These are phyloP conservation scores for Nesogale talazaci DNA, from an alignment of 2,113 vertebrate species.

Conservation along the genomic window DNA sequence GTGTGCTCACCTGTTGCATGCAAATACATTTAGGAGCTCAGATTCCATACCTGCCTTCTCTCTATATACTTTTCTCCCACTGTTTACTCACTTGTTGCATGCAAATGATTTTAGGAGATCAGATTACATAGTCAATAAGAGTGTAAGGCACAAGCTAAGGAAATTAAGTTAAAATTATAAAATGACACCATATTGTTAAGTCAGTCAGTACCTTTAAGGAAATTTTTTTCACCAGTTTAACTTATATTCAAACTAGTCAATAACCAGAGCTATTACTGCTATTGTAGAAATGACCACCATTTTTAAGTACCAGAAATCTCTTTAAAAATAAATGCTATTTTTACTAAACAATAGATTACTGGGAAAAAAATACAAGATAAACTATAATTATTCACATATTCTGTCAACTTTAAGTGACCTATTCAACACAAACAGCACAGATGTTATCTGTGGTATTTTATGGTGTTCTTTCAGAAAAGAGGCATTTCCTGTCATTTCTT, in stretches of 20 bases:
- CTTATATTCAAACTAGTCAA: background rate
- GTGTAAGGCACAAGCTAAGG: background rate
- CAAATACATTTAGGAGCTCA: background rate
- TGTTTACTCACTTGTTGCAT: background rate
- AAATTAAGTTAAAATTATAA: background rate
- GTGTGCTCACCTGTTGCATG: background rate
- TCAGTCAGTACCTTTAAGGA: background rate
- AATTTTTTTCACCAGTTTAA: background rate
- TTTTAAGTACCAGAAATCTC: background rate
- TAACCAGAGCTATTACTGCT: conserved; percentile 10
- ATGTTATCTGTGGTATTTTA: conserved; percentile 40
- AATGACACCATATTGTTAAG: background rate
- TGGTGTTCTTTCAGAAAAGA: conserved; percentile 60
- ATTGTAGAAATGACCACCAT: background rate
- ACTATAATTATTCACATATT: conserved; percentile 46
- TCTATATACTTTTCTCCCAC: too few species aligned
- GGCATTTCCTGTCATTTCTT: conserved; percentile 59
- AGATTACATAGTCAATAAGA: background rate
- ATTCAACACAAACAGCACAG: conserved; percentile 6
- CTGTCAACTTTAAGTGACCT: conserved; percentile 66
- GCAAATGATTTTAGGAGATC: background rate
- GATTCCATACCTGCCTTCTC: too few species aligned
- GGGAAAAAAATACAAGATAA: conserved; percentile 41
- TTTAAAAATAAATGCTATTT: conserved; percentile 16
- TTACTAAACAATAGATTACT: conserved; percentile 63